Evolutionary conservation across 92 coral and sea anemone species (phyloP).

Genomic region (Montipora capitata): DNA sequence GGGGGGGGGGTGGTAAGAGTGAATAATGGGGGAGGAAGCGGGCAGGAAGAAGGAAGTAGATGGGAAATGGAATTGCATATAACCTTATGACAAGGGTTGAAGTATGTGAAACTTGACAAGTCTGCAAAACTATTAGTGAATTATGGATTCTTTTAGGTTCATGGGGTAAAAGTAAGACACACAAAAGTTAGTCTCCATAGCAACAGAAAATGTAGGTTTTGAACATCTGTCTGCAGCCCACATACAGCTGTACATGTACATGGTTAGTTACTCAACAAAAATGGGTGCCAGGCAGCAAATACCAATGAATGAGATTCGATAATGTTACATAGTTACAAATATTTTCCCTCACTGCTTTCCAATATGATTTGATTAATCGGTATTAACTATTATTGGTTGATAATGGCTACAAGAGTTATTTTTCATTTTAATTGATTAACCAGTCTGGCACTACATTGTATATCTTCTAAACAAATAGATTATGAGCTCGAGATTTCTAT

Average conservation of each 20-base stretch:
- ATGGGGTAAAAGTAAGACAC: conserved; percentile 23
- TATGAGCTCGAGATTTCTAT: too few relatives aligned
- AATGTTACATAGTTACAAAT: conserved; percentile 7
- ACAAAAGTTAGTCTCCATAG: conserved; percentile 16
- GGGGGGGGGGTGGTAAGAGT: too few relatives aligned
- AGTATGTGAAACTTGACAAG: conserved; percentile 8
- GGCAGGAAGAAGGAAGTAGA: background rate
- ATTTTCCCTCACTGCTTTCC: conserved; percentile 14
- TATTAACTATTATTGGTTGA: conserved; percentile 12
- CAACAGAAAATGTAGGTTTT: conserved; percentile 9
- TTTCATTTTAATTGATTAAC: conserved; percentile 5
- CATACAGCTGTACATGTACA: conserved; percentile 13
- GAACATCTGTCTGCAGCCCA: conserved; percentile 18
- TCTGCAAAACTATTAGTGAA: conserved; percentile 21
- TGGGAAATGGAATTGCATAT: conserved; percentile 7
- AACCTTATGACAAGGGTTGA: conserved; percentile 18
- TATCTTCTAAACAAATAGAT: too few relatives aligned
- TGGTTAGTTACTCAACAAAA: conserved; percentile 3
- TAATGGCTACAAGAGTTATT: conserved; percentile 11
- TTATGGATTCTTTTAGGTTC: conserved; percentile 14
- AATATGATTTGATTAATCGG: conserved; percentile 22
- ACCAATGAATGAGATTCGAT: conserved; percentile 16
- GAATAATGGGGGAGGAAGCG: background rate
- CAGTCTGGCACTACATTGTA: background rate
- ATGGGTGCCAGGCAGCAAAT: background rate